phyloP scores from a whole-genome alignment of 2,113 vertebrate species.

The Melanocharis versteri region DNA sequence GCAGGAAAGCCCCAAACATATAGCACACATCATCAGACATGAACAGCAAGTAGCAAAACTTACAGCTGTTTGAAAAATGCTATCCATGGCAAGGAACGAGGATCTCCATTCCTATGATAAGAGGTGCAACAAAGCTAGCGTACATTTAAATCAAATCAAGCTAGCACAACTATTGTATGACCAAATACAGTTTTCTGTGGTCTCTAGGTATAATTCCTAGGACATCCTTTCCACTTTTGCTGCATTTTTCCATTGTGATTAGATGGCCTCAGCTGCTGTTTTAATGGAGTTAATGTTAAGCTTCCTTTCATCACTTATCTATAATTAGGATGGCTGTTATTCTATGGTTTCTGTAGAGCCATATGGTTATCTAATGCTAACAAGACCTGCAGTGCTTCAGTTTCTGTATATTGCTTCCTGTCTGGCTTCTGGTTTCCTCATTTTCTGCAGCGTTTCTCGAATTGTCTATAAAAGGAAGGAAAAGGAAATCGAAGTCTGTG shows the following conservation, averaged over 20 bases:
- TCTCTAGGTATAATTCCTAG: not conserved
- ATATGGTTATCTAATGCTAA: constrained; percentile 51
- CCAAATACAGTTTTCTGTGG: not conserved
- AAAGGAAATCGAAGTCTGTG: constrained; percentile 47
- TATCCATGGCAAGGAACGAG: not conserved
- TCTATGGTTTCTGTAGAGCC: constrained; percentile 24
- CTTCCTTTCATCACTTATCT: constrained; percentile 46
- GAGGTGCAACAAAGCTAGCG: not conserved
- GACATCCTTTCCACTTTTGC: not conserved
- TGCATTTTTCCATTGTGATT: not conserved
- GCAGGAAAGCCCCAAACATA: not conserved
- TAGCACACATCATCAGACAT: not conserved
- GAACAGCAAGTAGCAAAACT: not conserved
- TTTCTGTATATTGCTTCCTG: constrained; percentile 51
- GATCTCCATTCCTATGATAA: not conserved
- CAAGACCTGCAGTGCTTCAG: constrained; percentile 36
- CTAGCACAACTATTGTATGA: not conserved
- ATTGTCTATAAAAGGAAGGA: constrained; percentile 36
- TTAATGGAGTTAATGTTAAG: constrained; percentile 30
- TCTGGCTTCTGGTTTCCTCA: constrained; percentile 51
- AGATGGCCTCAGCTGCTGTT: not conserved
- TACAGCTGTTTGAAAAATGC: not conserved
- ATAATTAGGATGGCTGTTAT: constrained; percentile 40
- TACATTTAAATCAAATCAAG: not conserved
- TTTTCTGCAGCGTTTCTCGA: constrained; percentile 43